Evolutionary conservation across 2,797 vertebrate genomes (phyloP).

Genomic region (Acanthiza pusilla): DNA sequence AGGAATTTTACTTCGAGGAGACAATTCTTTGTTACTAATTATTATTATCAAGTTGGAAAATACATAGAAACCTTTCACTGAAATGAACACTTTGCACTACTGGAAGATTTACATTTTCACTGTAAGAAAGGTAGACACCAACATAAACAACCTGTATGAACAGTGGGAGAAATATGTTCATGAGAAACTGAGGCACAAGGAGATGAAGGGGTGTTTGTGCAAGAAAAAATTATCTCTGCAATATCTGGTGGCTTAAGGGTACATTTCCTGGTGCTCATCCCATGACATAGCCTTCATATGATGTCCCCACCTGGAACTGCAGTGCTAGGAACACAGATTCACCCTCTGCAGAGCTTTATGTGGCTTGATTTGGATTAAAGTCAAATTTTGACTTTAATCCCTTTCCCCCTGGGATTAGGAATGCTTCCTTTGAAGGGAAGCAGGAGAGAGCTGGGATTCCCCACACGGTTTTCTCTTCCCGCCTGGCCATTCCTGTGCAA

Average conservation of each 20-base stretch:
- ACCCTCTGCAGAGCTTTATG: not conserved
- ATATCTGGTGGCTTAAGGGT: not conserved
- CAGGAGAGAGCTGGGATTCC: not conserved
- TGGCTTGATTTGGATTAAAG: not conserved
- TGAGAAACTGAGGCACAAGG: not conserved
- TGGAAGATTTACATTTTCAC: not conserved
- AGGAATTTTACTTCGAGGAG: not conserved
- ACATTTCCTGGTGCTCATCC: not conserved
- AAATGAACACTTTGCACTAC: not conserved
- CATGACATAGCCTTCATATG: not conserved
- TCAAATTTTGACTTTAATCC: not conserved
- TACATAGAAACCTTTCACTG: not conserved
- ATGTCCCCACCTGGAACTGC: not conserved
- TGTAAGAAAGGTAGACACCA: not conserved
- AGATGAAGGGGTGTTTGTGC: not conserved
- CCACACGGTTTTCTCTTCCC: fast-evolving
- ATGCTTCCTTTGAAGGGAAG: not conserved
- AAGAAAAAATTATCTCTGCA: not conserved
- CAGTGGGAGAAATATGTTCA: not conserved
- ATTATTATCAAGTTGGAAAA: not conserved
- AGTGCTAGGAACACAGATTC: not conserved
- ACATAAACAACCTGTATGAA: not conserved
- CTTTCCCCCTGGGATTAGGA: not conserved
- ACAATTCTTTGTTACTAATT: not conserved
- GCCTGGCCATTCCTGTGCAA: not conserved